Conservation (phyloP, 2,113 vertebrate species). For the Gymnogyps californianus region DNA sequence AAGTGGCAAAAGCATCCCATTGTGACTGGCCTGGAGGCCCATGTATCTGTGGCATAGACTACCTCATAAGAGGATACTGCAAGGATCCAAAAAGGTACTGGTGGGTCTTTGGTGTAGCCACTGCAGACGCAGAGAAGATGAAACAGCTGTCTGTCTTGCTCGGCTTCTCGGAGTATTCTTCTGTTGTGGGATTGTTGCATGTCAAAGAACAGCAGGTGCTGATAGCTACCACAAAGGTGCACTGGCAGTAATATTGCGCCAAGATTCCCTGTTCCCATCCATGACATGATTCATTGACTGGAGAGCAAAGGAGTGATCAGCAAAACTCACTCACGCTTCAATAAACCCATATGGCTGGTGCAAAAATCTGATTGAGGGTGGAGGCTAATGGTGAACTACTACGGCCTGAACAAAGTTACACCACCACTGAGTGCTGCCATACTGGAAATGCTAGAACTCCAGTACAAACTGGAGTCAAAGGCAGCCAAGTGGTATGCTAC, state of each 20-base stretch:
- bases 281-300: not conserved
- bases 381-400: not conserved
- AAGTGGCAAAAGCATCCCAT: not conserved
- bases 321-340: not conserved
- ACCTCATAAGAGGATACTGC: not conserved
- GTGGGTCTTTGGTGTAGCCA: not conserved
- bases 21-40: not conserved
- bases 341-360: not conserved
- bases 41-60: not conserved
- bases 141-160: not conserved
- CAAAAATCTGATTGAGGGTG: not conserved
- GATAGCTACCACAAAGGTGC: too few species aligned
- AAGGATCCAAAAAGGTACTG: not conserved
- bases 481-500: not conserved
- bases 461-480: too few species aligned
- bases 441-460: too few species aligned
- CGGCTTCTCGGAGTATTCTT: not conserved
- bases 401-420: too few species aligned
- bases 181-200: too few species aligned
- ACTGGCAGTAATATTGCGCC: not conserved
- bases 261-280: not conserved
- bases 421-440: too few species aligned
- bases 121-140: not conserved
- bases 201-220: too few species aligned
- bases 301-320: not conserved